These are phyloP conservation scores for Naja naja DNA, from an alignment of 2,113 vertebrate genomes.

Conservation along the genomic window DNA sequence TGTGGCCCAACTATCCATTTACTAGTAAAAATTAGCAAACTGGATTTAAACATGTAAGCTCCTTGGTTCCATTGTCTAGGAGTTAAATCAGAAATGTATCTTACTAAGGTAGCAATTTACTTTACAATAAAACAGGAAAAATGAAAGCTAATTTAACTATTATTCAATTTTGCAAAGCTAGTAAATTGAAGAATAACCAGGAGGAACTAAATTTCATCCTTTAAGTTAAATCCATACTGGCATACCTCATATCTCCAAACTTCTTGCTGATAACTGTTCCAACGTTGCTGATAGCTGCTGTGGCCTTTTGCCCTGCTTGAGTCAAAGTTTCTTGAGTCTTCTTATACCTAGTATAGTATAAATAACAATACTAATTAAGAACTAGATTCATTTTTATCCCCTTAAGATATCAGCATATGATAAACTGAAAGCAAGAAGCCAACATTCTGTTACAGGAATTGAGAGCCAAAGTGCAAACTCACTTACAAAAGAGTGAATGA, in stretches of 20 bases:
- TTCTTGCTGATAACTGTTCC: constrained; percentile 91
- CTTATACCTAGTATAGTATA: constrained; percentile 79
- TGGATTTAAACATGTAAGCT: neutral
- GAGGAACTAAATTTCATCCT: neutral
- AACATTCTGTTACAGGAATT: neutral
- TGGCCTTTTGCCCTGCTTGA: constrained; percentile 91
- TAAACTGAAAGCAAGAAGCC: constrained; percentile 13
- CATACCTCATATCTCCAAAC: constrained; percentile 95
- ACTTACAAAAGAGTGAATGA: neutral
- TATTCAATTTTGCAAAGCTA: neutral
- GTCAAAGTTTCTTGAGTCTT: constrained; percentile 93
- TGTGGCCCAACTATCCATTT: neutral
- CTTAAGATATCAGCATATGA: neutral
- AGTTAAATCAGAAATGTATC: neutral
- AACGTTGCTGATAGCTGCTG: constrained; percentile 89
- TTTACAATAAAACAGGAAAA: constrained; percentile 30
- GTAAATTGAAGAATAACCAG: neutral
- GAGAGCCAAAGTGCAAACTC: neutral
- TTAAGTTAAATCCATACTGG: neutral
- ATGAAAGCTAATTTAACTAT: neutral
- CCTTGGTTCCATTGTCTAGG: neutral
- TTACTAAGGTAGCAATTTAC: neutral
- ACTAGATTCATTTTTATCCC: neutral
- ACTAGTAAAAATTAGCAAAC: constrained; percentile 8
- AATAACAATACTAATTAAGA: neutral